Conservation (phyloP, 2,888 invertebrate genomes). For the Merodon equestris region DNA sequence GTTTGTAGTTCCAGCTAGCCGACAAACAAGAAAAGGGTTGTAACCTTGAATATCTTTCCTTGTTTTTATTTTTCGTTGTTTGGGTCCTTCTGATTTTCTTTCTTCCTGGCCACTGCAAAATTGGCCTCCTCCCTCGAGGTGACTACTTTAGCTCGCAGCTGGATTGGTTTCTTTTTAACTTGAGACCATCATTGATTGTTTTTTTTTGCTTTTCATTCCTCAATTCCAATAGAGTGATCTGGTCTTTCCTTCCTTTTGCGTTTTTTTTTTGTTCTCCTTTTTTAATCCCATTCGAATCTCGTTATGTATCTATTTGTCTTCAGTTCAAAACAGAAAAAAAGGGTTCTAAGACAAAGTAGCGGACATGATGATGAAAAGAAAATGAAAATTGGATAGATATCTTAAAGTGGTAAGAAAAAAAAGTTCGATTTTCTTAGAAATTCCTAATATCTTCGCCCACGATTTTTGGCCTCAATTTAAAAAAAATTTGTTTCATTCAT, state of each 20-base stretch:
- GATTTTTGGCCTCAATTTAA: constrained; percentile 1
- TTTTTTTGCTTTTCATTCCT: neutral
- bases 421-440: constrained; percentile 32
- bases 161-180: constrained; percentile 17
- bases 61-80: constrained; percentile 9
- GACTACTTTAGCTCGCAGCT: constrained; percentile 52
- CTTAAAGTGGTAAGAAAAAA: constrained; percentile 21
- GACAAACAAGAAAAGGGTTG: constrained; percentile 30
- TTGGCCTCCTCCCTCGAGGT: constrained; percentile 46
- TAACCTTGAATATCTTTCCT: constrained; percentile 40
- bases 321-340: neutral
- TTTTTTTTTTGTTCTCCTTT: constrained; percentile 23
- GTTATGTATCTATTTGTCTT: constrained; percentile 10
- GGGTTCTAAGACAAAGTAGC: constrained; percentile 32
- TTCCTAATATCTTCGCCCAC: constrained; percentile 8
- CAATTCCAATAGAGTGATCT: neutral
- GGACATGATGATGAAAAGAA: constrained; percentile 25
- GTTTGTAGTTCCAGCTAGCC: neutral
- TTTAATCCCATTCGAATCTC: constrained; percentile 10
- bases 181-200: neutral
- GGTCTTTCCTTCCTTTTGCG: constrained; percentile 19
- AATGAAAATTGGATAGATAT: constrained; percentile 16
- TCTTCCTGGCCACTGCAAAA: constrained; percentile 23
- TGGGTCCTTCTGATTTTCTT: constrained; percentile 4
- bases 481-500: too few relatives aligned